phyloP scores from a whole-genome alignment of 2,888 invertebrate species.

The Pyrrhia umbra region DNA sequence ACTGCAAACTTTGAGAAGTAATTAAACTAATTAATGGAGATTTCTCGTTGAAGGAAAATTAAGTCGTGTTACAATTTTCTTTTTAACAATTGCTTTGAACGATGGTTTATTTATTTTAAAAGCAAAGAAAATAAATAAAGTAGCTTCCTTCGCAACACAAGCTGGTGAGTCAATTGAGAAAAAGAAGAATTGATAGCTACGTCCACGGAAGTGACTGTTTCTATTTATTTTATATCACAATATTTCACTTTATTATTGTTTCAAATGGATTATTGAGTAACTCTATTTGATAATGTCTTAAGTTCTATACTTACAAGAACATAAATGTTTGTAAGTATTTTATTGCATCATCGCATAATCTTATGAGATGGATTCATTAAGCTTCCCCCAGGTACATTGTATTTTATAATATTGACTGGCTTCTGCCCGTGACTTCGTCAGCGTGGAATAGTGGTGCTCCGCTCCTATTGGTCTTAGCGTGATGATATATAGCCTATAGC shows the following conservation, averaged over 20 bases:
- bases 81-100: neutral
- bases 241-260: neutral
- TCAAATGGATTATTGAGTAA: neutral
- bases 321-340: neutral
- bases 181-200: neutral
- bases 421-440: too few relatives aligned
- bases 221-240: conserved; percentile 3
- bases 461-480: too few relatives aligned
- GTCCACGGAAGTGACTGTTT: conserved; percentile 1
- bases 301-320: neutral
- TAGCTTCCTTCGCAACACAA: neutral
- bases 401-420: too few relatives aligned
- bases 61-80: neutral
- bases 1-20: conserved; percentile 22
- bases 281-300: neutral
- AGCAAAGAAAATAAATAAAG: neutral
- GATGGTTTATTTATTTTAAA: neutral
- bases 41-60: conserved; percentile 1
- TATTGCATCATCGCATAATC: neutral
- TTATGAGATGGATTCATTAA: too few relatives aligned
- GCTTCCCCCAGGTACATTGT: too few relatives aligned
- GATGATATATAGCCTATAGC: too few relatives aligned
- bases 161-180: conserved; percentile 12
- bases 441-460: too few relatives aligned
- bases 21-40: conserved; percentile 31